phyloP scores from a whole-genome alignment of 2,888 invertebrate species.

The Orthosia cruda region DNA sequence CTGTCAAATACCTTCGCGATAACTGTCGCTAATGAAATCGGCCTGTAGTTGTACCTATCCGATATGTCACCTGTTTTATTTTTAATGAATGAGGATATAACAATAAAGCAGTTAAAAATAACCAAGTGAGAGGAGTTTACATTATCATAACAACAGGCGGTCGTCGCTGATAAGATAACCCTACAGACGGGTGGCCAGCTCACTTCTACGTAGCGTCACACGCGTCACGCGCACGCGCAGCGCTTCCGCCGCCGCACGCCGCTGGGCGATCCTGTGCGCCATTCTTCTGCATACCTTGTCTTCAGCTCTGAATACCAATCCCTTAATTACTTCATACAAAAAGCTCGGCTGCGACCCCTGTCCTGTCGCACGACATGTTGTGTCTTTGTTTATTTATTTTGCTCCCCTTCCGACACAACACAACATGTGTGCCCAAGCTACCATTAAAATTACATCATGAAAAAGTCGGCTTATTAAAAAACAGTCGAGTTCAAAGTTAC shows the following conservation, averaged over 20 bases:
- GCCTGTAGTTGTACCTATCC: too few relatives aligned
- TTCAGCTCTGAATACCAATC: not conserved
- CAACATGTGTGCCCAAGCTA: constrained; percentile 47
- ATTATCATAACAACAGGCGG: constrained; percentile 9
- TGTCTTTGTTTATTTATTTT: constrained; percentile 65
- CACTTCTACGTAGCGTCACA: not conserved
- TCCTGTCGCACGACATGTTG: not conserved
- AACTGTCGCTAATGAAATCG: too few relatives aligned
- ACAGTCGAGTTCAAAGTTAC: constrained; percentile 11
- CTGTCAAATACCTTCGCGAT: too few relatives aligned
- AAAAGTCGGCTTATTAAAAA: constrained; percentile 2
- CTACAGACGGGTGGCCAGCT: not conserved
- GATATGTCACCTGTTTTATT: too few relatives aligned
- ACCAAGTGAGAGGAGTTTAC: not conserved
- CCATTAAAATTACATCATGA: constrained; percentile 35
- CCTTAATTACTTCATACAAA: not conserved
- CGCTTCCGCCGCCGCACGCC: not conserved
- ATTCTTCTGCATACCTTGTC: not conserved
- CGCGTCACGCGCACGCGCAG: not conserved
- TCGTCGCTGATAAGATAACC: constrained; percentile 35
- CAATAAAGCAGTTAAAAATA: constrained; percentile 26
- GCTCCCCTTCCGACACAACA: constrained; percentile 36
- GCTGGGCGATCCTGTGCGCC: not conserved
- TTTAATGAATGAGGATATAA: constrained; percentile 20
- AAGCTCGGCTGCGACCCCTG: constrained; percentile 7